These are phyloP conservation scores for Brachionus calyciflorus DNA, from an alignment of 1,140 invertebrate species.

Conservation along the genomic window DNA sequence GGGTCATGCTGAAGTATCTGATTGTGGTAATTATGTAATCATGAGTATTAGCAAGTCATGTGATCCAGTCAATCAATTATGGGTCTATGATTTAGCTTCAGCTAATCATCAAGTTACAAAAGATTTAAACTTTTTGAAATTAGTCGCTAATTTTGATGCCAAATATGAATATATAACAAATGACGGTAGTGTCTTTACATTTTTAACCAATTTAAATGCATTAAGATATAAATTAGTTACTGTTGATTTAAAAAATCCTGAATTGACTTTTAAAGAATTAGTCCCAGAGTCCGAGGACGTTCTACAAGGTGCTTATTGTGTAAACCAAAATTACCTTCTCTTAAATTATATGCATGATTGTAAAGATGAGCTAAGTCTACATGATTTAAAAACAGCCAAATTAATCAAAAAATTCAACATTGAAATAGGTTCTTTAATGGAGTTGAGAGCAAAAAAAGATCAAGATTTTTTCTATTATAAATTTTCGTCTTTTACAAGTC, in stretches of 20 bases:
- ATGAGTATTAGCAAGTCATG: conserved; percentile 76
- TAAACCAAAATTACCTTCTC: conserved; percentile 78
- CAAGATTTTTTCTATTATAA: conserved; percentile 81
- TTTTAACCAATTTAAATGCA: conserved; percentile 89
- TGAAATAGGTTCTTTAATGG: conserved; percentile 79
- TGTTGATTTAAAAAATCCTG: conserved; percentile 78
- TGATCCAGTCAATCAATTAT: conserved; percentile 77
- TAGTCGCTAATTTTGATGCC: conserved; percentile 84
- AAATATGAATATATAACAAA: conserved; percentile 95
- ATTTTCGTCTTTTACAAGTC: conserved; percentile 87
- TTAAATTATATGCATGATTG: conserved; percentile 89
- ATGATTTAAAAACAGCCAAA: conserved; percentile 71
- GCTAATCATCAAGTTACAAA: conserved; percentile 50
- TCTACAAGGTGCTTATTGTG: conserved; percentile 78
- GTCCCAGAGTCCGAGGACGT: conserved; percentile 80
- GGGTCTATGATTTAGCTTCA: conserved; percentile 70
- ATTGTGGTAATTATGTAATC: conserved; percentile 84
- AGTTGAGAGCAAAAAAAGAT: conserved; percentile 78
- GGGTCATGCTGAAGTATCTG: conserved; percentile 76
- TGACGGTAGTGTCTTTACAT: conserved; percentile 75
- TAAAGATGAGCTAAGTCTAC: conserved; percentile 80
- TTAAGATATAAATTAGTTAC: conserved; percentile 82
- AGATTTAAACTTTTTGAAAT: conserved; percentile 63
- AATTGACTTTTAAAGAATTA: conserved; percentile 57
- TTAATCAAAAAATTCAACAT: conserved; percentile 67